Evolutionary conservation across 2,888 invertebrate species (phyloP).

Genomic region (Nomada ruficornis): DNA sequence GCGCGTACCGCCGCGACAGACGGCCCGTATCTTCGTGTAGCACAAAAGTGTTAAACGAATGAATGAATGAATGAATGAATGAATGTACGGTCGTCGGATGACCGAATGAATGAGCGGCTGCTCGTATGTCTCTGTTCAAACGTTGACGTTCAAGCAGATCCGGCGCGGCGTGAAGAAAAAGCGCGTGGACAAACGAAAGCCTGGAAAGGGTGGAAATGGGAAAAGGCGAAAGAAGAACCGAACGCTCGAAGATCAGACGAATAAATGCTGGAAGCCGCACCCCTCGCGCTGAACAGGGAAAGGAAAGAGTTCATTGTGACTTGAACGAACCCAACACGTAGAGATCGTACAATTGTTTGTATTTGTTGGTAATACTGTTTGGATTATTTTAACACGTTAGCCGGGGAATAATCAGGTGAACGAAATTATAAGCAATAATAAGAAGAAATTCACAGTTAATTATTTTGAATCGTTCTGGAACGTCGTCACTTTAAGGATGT

Average conservation of each 20-base stretch:
- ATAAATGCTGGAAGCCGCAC: neutral
- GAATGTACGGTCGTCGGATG: slow-evolving; percentile 70
- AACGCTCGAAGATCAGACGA: slow-evolving; percentile 9
- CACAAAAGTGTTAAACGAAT: slow-evolving; percentile 83
- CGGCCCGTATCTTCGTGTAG: slow-evolving; percentile 81
- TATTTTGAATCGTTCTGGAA: no score
- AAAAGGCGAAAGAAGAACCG: slow-evolving; percentile 17
- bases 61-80: slow-evolving; percentile 78
- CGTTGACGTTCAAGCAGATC: slow-evolving; percentile 9
- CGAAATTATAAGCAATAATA: no score
- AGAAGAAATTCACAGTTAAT: no score
- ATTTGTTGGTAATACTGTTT: no score
- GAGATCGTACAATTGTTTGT: no score
- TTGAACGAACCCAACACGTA: no score
- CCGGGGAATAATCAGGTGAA: no score
- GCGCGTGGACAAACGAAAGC: slow-evolving; percentile 19
- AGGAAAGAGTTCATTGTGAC: neutral
- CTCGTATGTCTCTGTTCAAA: slow-evolving; percentile 53
- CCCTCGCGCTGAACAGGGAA: neutral
- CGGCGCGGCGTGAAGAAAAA: slow-evolving; percentile 12
- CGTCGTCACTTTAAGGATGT: no score
- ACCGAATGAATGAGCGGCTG: slow-evolving; percentile 52
- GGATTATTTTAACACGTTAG: no score
- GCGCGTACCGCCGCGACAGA: slow-evolving; percentile 72
- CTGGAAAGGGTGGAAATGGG: slow-evolving; percentile 22